Conservation (phyloP, 2,113 vertebrate genomes). For the Embiotoca jacksoni region DNA sequence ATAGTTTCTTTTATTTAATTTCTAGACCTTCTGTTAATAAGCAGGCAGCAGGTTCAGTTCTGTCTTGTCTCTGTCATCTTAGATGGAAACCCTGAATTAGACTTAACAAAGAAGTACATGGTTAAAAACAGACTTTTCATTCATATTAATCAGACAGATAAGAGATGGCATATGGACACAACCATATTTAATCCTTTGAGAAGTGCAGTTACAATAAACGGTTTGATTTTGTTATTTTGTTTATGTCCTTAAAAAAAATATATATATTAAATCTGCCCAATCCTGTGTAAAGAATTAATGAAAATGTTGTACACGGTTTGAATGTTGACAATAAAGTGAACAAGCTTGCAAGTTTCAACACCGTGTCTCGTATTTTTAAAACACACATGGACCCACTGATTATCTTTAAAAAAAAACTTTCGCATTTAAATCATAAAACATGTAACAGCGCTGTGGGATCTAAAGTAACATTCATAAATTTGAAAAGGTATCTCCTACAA, state of each 20-base stretch:
- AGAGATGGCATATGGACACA: background rate
- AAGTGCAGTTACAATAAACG: background rate
- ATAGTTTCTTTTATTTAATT: conserved; percentile 44
- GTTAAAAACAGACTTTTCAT: background rate
- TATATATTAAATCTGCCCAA: background rate
- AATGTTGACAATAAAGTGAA: conserved; percentile 65
- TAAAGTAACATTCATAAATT: background rate
- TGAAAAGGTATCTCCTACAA: background rate
- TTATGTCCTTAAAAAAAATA: background rate
- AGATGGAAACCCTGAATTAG: background rate
- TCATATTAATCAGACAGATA: background rate
- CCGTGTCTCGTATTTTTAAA: background rate
- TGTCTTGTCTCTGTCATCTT: background rate
- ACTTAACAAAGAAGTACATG: background rate
- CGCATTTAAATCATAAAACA: background rate
- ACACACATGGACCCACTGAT: background rate
- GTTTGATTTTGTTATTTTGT: background rate
- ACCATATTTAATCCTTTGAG: background rate
- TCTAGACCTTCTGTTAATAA: conserved; percentile 10
- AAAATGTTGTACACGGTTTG: conserved; percentile 32
- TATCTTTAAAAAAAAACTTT: background rate
- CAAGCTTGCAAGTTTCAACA: conserved; percentile 38
- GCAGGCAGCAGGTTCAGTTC: background rate
- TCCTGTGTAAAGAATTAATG: conserved; percentile 17
- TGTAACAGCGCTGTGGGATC: background rate